Base-by-base conservation (phyloP, 2,888 invertebrate genomes). In the Philhelius pedissequus region DNA sequence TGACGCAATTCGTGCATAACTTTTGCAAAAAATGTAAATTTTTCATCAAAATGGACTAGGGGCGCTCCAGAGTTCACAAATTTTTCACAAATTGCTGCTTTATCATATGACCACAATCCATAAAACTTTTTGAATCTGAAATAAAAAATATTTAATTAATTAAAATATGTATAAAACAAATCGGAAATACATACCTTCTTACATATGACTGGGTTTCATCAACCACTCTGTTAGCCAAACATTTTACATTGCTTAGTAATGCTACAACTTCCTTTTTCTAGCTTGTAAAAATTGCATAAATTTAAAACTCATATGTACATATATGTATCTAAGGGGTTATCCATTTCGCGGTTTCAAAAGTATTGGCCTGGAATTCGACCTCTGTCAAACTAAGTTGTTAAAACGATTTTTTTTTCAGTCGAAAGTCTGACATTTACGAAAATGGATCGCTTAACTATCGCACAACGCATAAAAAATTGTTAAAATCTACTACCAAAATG, bases 21-120 rank as follows among this genome's bases (percentile, higher is more conserved):
- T 86, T 95, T 94, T 87, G 95, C 94, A 90, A 97, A 98, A 90
- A 95, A 96, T 90, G 95, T 94, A 88, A 98, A 95, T 90, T 96
- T 96, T 88, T 97, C 96, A 88, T 98, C 97, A 90, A 95, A 97
- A 83, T 90, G 88, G 45, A 93, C 92, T 6, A 96, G 92, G 5
- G 94, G 92, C 6, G 94, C 93, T 86, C 93, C 93, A 84, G 94
- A 95, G 54, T 93, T 92, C 1, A 96, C 93, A 92, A 97, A 97
- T 89, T 95, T 95, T 87, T 96, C 95, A 87, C 96, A 96, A 2
- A 95, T 94, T 9, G 94, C 91, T 69, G 92, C 91, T 90, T 96
- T 97, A 89, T 97, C 96, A 88, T 93, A 94, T 0, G 94, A 93
- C 97, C 97, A 97, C 13, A 97, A 92, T 88, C 94, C 94, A 80